Evolutionary conservation across 2,113 vertebrate species (phyloP).

Genomic region (Campylomormyrus numenius): DNA sequence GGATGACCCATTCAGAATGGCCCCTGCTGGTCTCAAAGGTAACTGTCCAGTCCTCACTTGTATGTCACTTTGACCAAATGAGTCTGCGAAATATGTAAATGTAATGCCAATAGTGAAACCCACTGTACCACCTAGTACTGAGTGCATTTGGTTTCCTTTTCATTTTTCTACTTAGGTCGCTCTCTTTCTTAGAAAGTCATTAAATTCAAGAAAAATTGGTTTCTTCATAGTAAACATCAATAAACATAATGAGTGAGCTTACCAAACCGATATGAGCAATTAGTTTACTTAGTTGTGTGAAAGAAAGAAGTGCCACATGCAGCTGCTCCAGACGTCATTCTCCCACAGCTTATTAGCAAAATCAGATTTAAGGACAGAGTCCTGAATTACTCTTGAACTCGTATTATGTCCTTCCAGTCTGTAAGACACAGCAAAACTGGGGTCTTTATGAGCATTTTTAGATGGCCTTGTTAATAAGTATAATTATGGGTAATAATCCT

Average conservation of each 20-base stretch:
- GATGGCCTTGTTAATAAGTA: neutral
- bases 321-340: neutral
- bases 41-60: neutral
- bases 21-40: neutral
- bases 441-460: neutral
- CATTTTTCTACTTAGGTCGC: neutral
- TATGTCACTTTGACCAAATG: neutral
- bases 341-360: neutral
- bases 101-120: neutral
- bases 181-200: neutral
- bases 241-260: neutral
- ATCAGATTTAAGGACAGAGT: neutral
- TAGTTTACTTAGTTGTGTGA: neutral
- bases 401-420: neutral
- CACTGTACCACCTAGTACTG: neutral
- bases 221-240: neutral
- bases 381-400: neutral
- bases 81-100: neutral
- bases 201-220: neutral
- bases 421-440: neutral
- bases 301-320: neutral
- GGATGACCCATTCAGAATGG: neutral
- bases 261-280: neutral
- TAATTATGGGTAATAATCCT: neutral
- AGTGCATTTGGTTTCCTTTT: neutral